These are phyloP conservation scores for Sericinus montela DNA, from an alignment of 2,888 invertebrate species.

Conservation along the genomic window DNA sequence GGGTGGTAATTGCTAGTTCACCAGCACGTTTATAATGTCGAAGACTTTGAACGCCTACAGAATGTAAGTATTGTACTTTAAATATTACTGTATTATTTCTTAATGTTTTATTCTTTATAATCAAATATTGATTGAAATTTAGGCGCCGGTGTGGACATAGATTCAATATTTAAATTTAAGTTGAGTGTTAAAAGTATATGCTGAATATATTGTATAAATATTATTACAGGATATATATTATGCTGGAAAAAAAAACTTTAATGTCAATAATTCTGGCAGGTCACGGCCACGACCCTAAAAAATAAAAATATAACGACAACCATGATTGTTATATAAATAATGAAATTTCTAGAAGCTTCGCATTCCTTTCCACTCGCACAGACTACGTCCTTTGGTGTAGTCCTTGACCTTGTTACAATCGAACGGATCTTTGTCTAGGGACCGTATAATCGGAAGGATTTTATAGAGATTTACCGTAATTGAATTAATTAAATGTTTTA, in stretches of 20 bases:
- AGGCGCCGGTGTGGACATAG: no score
- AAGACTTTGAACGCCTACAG: conserved; percentile 94
- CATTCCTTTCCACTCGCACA: neutral
- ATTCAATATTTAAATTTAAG: no score
- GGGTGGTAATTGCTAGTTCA: conserved; percentile 45
- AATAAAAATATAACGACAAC: no score
- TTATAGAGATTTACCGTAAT: conserved; percentile 7
- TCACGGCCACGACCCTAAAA: no score
- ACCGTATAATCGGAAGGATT: conserved; percentile 6
- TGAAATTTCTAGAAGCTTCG: neutral
- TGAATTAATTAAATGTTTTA: neutral
- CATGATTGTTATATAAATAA: neutral
- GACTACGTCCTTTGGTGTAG: neutral
- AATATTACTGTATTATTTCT: conserved; percentile 13
- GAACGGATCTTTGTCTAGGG: conserved; percentile 1
- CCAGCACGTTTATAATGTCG: conserved; percentile 81
- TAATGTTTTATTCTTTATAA: no score
- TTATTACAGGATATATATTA: no score
- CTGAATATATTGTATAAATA: no score
- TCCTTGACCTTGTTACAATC: conserved; percentile 13
- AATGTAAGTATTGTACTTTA: conserved; percentile 85
- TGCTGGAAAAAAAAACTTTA: no score
- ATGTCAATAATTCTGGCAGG: no score
- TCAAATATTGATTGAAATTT: no score
- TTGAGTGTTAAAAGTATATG: no score